Evolutionary conservation across 2,888 invertebrate genomes (phyloP), one percentile per base, ranked within the genome.

Genomic region (Lordiphosa fenestrarum): DNA sequence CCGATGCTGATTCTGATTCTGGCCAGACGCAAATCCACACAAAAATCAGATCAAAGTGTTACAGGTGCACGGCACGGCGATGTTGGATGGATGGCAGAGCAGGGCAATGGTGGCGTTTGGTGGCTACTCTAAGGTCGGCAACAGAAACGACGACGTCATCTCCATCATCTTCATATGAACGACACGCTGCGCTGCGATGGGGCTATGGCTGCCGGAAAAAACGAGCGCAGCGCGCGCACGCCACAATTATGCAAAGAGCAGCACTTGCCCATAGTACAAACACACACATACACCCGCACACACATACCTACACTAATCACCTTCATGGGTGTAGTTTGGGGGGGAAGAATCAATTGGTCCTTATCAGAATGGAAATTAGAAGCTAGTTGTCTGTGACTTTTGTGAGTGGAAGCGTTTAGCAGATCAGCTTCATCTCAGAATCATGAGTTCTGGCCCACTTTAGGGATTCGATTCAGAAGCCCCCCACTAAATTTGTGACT

Each of bases 21-120:
- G 78, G 42, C 78, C 76, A 76, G 76, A 76, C 78, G 49, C 57
- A 55, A 49, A 13, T 65, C 25, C 25, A 25, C 25, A 25, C 25
- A 55, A 63, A 53, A 49, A 62, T 65, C 64, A 78, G 73, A 76
- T 78, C 75, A 76, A 76, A 76, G 76, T 73, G 73, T 44, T 73
- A 71, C 66, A 73, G 55, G 63, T 63, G 63, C 63, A 56, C 54
- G n/a, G 51, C 19, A 19, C 46, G 40, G 39, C 19, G 25, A 25
- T 25, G 25, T 25, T 25, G 13, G 23, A 30, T 47, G 37, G 30
- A 10, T 47, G 12, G 7, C 3, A 7, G 42, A 15, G 36, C 12
- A 25, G 60, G 50, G 13, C 25, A 35, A 39, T n/a, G 56, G 49
- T 39, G 49, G 44, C 39, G 61, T 46, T 46, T 41, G 21, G 47